Evolutionary conservation across 2,797 vertebrate genomes (phyloP).

Genomic region (Mormyrops attenuatus): DNA sequence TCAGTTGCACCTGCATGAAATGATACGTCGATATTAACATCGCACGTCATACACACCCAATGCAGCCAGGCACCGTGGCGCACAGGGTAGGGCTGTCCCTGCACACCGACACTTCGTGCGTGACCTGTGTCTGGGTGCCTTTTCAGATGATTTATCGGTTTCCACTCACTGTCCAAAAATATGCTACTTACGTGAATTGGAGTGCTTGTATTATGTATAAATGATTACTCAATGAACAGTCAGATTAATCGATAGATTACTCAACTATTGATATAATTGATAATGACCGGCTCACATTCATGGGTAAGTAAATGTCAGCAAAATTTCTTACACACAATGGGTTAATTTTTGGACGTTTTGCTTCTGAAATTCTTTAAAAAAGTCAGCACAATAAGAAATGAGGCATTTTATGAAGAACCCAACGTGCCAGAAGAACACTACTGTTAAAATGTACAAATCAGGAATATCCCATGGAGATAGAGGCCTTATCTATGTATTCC

Average conservation of each 20-base stretch:
- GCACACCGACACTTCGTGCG: background rate
- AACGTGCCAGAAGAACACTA: background rate
- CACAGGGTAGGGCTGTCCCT: background rate
- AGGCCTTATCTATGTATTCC: background rate
- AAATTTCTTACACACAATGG: background rate
- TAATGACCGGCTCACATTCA: background rate
- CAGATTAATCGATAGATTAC: background rate
- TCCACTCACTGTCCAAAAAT: background rate
- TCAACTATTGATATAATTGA: background rate
- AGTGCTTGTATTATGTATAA: background rate
- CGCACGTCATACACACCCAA: background rate
- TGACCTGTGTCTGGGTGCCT: background rate
- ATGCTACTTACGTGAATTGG: background rate
- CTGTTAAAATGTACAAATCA: background rate
- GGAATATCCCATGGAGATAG: background rate
- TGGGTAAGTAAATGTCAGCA: background rate
- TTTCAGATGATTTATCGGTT: background rate
- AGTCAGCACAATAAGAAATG: background rate
- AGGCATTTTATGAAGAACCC: background rate
- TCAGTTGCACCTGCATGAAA: background rate
- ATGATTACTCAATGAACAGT: background rate
- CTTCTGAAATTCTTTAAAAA: background rate
- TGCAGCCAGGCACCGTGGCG: background rate
- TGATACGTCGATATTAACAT: background rate
- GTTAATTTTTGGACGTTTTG: background rate